These are phyloP conservation scores for Leptinotarsa defecta DNA, from an alignment of 1,140 invertebrate genomes.

Conservation along the genomic window DNA sequence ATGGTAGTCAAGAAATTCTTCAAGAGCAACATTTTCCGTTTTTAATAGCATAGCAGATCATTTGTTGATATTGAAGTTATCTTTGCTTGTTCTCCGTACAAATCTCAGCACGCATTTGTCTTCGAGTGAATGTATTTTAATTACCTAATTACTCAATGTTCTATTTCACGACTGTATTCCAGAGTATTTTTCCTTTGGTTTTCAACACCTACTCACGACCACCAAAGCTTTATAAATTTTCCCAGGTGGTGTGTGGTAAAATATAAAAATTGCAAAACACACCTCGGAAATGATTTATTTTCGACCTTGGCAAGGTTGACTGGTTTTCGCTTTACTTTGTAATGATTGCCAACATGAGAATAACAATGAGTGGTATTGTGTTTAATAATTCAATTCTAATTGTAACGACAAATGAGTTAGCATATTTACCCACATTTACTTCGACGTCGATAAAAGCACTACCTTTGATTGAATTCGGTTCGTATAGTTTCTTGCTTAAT, in stretches of 20 bases:
- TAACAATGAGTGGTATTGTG: conserved; percentile 24
- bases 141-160: background rate
- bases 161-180: background rate
- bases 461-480: background rate
- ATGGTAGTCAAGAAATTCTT: no score
- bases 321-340: conserved; percentile 14
- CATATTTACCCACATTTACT: conserved; percentile 19
- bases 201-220: background rate
- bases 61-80: no score
- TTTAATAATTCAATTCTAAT: conserved; percentile 22
- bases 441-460: background rate
- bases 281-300: conserved; percentile 27
- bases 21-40: no score
- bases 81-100: no score
- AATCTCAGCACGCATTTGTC: no score
- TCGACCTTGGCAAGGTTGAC: conserved; percentile 26
- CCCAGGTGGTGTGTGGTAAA: conserved; percentile 19
- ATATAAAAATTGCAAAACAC: conserved; percentile 24
- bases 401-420: conserved; percentile 24
- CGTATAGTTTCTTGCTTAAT: background rate
- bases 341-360: conserved; percentile 5
- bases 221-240: conserved; percentile 15
- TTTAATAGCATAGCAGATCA: no score
- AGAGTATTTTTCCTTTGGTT: conserved; percentile 1
- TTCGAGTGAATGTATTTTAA: no score